Conservation (phyloP, 1,140 invertebrate species). For the Eueides isabella region DNA sequence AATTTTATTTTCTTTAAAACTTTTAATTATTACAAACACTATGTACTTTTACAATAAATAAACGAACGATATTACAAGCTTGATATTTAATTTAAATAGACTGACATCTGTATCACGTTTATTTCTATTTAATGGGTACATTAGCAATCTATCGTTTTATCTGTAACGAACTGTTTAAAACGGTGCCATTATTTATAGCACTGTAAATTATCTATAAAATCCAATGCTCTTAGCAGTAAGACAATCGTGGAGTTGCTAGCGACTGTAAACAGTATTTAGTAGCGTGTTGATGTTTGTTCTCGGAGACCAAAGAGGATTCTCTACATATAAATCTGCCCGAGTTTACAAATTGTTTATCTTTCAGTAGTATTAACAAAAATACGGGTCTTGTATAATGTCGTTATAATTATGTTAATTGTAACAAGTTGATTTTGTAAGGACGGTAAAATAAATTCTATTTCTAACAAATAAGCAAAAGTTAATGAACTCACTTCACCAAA, state of each 20-base stretch:
- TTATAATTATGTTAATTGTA: not conserved
- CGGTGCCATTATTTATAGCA: slow-evolving; percentile 14
- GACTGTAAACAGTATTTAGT: slow-evolving; percentile 38
- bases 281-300: slow-evolving; percentile 39
- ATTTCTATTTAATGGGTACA: not conserved
- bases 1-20: too few relatives aligned
- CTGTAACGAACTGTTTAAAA: slow-evolving; percentile 9
- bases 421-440: not conserved
- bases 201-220: slow-evolving; percentile 29
- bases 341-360: slow-evolving; percentile 24
- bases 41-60: too few relatives aligned
- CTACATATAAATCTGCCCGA: slow-evolving; percentile 31
- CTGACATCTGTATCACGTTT: not conserved
- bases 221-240: slow-evolving; percentile 24
- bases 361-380: slow-evolving; percentile 2
- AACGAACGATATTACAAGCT: not conserved
- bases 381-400: not conserved
- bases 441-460: not conserved
- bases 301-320: slow-evolving; percentile 36
- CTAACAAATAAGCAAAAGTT: slow-evolving; percentile 7
- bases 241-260: slow-evolving; percentile 23
- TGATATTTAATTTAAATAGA: not conserved
- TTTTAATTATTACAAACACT: too few relatives aligned
- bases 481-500: slow-evolving; percentile 91
- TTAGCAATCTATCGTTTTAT: not conserved